Conservation (phyloP, 2,888 invertebrate species). For the Strigamia crassipes region DNA sequence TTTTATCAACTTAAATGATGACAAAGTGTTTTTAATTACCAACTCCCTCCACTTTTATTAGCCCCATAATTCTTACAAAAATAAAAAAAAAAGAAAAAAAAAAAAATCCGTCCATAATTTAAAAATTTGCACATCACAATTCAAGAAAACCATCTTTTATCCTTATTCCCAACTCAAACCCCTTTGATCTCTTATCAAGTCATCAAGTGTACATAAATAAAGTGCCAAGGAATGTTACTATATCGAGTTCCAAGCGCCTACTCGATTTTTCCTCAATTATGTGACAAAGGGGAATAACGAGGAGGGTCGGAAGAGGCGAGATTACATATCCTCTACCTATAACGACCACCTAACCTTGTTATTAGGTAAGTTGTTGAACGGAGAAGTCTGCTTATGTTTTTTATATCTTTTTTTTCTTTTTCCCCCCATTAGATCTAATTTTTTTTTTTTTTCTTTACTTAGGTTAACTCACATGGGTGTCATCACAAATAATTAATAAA, state of each 20-base stretch:
- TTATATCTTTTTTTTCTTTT: background rate
- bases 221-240: constrained; percentile 23
- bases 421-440: background rate
- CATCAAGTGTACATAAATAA: background rate
- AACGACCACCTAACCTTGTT: constrained; percentile 36
- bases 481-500: constrained; percentile 36
- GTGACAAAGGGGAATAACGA: constrained; percentile 42
- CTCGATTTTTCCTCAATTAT: constrained; percentile 42
- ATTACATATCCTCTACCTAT: constrained; percentile 40
- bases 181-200: constrained; percentile 35
- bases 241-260: constrained; percentile 21
- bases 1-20: constrained; percentile 32
- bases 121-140: no score
- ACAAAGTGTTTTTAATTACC: constrained; percentile 41
- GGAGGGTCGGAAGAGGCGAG: constrained; percentile 41
- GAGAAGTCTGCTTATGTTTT: constrained; percentile 37
- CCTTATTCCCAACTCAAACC: background rate
- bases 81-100: background rate
- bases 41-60: constrained; percentile 7
- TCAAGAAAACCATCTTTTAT: background rate
- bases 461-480: background rate
- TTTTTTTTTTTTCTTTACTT: background rate
- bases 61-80: background rate
- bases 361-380: constrained; percentile 40
- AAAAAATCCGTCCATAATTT: background rate